A percentile compares a stretch with the other conserved stretches of the same genome.
phyloP scores from a whole-genome alignment of 2,113 vertebrate genomes.

The Eublepharis macularius region DNA sequence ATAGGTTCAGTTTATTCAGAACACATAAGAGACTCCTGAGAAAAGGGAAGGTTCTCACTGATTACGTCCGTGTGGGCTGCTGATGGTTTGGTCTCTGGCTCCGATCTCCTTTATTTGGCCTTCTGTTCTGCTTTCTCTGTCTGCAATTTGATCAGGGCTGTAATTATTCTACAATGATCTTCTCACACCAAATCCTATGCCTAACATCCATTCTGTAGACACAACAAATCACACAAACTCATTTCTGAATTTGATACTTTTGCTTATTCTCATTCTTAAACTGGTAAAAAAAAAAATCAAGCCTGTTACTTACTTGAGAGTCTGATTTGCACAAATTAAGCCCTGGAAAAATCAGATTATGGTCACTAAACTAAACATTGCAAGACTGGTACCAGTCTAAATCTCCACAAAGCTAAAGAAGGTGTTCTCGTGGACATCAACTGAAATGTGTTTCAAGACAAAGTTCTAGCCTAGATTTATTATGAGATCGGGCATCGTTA shows the following conservation, averaged over 20 bases:
- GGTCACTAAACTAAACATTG: too few species aligned
- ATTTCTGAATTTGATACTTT: neutral
- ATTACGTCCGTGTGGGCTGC: neutral
- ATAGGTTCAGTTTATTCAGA: neutral
- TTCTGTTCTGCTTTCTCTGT: neutral
- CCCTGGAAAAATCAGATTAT: too few species aligned
- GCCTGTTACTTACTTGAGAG: too few species aligned
- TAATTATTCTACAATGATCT: neutral
- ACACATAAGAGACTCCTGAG: neutral
- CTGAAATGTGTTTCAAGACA: too few species aligned
- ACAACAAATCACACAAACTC: neutral
- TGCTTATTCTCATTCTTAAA: neutral
- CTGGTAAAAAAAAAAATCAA: neutral
- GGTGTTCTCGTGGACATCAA: too few species aligned
- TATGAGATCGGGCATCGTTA: too few species aligned
- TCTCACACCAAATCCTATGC: neutral
- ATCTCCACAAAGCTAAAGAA: too few species aligned
- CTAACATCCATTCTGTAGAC: neutral
- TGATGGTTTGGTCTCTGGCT: neutral
- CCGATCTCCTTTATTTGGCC: neutral
- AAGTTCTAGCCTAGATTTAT: too few species aligned
- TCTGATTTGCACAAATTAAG: too few species aligned
- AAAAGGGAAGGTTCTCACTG: neutral
- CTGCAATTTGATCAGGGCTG: neutral
- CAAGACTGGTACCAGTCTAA: too few species aligned